Evolutionary conservation across 2,888 invertebrate species (phyloP).

Genomic region (Nomada hirtipes): DNA sequence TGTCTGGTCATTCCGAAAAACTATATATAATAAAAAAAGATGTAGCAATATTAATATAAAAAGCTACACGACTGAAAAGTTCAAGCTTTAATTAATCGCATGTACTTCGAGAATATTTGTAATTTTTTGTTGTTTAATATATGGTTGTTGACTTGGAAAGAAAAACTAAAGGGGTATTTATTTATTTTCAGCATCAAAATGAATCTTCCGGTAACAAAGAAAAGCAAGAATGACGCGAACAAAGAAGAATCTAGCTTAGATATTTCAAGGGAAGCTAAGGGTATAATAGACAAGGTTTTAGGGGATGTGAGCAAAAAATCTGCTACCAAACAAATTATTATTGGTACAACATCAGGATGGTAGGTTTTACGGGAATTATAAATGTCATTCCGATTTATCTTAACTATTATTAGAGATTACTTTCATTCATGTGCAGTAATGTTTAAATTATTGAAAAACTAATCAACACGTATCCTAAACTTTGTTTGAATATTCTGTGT

Average conservation of each 20-base stretch:
- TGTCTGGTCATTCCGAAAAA: background rate
- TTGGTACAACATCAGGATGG: conserved; percentile 96
- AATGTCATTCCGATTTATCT: background rate
- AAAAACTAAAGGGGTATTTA: background rate
- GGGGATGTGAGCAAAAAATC: conserved; percentile 94
- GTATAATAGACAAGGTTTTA: conserved; percentile 90
- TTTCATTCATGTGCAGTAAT: background rate
- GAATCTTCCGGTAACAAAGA: conserved; percentile 79
- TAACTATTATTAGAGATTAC: background rate
- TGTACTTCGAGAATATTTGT: background rate
- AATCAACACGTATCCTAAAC: background rate
- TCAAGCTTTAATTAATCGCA: background rate
- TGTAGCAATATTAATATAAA: background rate
- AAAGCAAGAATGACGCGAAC: conserved; percentile 76
- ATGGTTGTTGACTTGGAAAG: background rate
- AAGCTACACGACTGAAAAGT: no score
- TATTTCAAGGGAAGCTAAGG: conserved; percentile 87
- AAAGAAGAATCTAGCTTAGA: conserved; percentile 86
- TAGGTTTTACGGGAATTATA: conserved; percentile 78
- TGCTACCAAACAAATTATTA: conserved; percentile 93
- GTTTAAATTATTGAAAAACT: background rate
- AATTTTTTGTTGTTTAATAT: background rate
- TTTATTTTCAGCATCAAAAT: conserved; percentile 72
- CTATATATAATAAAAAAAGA: background rate
- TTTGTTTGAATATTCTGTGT: conserved; percentile 44